Base-by-base conservation (phyloP, 2,113 vertebrate species). In the Spea multiplicata region DNA sequence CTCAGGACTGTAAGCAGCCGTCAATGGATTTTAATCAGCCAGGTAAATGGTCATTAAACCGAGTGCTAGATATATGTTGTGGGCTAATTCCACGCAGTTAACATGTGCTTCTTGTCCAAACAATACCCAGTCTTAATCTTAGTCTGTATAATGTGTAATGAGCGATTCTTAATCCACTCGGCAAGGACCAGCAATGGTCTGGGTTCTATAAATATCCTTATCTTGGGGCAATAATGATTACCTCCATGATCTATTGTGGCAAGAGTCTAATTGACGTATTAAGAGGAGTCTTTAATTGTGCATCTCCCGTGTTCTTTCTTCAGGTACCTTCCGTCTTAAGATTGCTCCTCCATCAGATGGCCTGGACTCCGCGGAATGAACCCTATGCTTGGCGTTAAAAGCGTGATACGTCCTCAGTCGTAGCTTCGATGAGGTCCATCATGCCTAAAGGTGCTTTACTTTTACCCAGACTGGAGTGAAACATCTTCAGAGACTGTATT, bases 1-100 rank as follows among this genome's bases (percentile, higher is more conserved):
- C 97, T n/a, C 96, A 98, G 86, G 96, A 98, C 85, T 99, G 97
- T 91, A 99, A 98, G 81, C 97, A 99, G 90, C 96, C 97, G 0
- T 87, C 94, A 5, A 97, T 98, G 96, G 97, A 99, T 80, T 93
- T 96, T 73, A 89, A 91, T 45, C 95, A 95, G 84, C 97, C 95
- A 94, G 96, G 97, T 99, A 89, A 90, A 47, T 12, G 14, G 2
- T 30, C 30, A 2, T 30, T n/a, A 14, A 55, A 7, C 52, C 12
- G 52, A 8, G 52, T 55, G 30, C 30, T 30, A 30, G 2, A 30
- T 30, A 30, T 10, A 5, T 62, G 14, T 12, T 64, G 1, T 5
- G 57, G 57, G 57, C 57, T 30, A 30, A 30, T 30, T 30, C 30
- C 30, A 30, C 30, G 30, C 30, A 1, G 30, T 30, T 30, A 30